Conservation (phyloP, 2,888 invertebrate genomes). For the Sinhomidia bicolor region DNA sequence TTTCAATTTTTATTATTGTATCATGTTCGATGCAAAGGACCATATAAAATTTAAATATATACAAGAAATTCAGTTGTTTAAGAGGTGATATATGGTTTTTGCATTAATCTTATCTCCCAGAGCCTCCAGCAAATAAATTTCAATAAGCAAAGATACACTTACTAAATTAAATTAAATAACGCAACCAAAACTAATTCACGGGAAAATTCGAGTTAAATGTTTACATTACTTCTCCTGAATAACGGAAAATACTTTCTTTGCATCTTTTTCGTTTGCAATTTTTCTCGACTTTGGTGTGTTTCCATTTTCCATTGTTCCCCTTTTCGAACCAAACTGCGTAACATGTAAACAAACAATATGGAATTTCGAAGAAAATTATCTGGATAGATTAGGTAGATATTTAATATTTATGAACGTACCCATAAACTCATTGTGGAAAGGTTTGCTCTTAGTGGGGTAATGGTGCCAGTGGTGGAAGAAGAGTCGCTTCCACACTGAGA, state of each 20-base stretch:
- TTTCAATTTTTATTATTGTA: constrained; percentile 38
- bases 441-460: constrained; percentile 76
- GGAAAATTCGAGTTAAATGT: not conserved
- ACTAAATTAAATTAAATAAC: constrained; percentile 12
- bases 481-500: constrained; percentile 73
- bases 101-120: not conserved
- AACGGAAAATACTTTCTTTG: constrained; percentile 61
- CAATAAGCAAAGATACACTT: constrained; percentile 5
- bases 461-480: constrained; percentile 50
- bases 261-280: constrained; percentile 49
- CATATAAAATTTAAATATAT: not conserved
- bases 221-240: constrained; percentile 58
- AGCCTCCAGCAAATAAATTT: not conserved
- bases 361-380: not conserved
- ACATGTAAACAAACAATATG: constrained; percentile 44
- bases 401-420: constrained; percentile 58
- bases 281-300: constrained; percentile 62
- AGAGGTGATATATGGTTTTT: no score
- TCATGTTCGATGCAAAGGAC: not conserved
- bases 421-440: constrained; percentile 77
- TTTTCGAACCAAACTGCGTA: constrained; percentile 52
- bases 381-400: no score
- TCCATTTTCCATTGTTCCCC: constrained; percentile 54
- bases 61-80: no score
- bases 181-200: constrained; percentile 22